Evolutionary conservation across 2,797 vertebrate genomes (phyloP).

Genomic region (Coluber constrictor): DNA sequence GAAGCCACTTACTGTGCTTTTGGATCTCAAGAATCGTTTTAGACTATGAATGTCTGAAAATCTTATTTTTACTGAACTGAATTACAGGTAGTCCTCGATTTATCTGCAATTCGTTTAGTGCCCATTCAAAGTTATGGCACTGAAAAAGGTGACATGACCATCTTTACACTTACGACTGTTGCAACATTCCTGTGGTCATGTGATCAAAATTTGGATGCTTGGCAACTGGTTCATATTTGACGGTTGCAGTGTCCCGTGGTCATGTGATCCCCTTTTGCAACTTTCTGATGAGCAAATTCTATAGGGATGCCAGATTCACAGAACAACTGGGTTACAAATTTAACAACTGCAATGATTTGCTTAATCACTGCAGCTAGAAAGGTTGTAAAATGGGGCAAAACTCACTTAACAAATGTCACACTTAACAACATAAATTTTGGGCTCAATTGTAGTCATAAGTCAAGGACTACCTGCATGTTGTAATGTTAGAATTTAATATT

Average conservation of each 20-base stretch:
- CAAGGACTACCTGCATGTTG: neutral
- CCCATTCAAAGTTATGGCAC: neutral
- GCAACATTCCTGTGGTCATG: neutral
- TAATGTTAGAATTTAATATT: neutral
- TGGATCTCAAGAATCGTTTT: neutral
- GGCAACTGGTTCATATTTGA: neutral
- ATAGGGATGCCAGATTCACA: neutral
- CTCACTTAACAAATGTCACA: neutral
- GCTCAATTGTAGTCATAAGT: neutral
- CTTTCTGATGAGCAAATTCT: neutral
- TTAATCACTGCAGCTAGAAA: neutral
- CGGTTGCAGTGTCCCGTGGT: neutral
- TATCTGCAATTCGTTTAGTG: neutral
- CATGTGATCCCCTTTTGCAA: neutral
- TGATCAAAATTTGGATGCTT: neutral
- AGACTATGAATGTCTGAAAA: neutral
- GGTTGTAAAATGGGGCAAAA: neutral
- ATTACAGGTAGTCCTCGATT: neutral
- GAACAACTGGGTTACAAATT: neutral
- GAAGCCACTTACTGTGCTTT: neutral
- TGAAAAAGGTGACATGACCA: neutral
- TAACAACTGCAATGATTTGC: neutral
- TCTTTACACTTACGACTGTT: neutral
- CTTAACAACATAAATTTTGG: neutral
- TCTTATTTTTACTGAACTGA: neutral